Percentiles rank a stretch among this genome's conserved stretches.
phyloP scores from a whole-genome alignment of 1,140 invertebrate genomes.

The Plodia interpunctella region DNA sequence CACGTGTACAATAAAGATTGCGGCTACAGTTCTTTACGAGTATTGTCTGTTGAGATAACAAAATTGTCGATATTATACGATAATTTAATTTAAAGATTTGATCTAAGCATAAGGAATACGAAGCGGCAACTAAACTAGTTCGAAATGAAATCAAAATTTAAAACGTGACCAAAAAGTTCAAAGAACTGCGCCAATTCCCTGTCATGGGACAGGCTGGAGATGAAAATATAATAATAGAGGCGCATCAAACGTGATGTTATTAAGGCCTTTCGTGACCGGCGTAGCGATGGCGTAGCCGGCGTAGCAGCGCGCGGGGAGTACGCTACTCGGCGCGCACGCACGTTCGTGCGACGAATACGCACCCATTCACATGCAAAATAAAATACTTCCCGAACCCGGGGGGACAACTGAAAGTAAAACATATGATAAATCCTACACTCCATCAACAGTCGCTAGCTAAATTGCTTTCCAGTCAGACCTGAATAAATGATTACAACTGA shows the following conservation, averaged over 20 bases:
- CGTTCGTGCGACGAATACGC: slow-evolving; percentile 41
- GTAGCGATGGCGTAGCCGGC: slow-evolving; percentile 37
- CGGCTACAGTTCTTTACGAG: too few species aligned
- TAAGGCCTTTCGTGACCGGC: slow-evolving; percentile 67
- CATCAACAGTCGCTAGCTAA: not conserved
- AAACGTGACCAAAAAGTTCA: slow-evolving; percentile 46
- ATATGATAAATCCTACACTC: slow-evolving; percentile 24
- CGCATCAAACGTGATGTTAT: slow-evolving; percentile 76
- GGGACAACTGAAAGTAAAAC: slow-evolving; percentile 33
- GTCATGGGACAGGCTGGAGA: slow-evolving; percentile 65
- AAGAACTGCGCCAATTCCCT: slow-evolving; percentile 49
- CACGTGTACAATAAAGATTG: too few species aligned
- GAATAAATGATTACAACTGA: not conserved
- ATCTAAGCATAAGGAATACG: too few species aligned
- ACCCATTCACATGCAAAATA: slow-evolving; percentile 65
- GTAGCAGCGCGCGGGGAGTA: slow-evolving; percentile 8
- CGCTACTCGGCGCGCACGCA: slow-evolving; percentile 56
- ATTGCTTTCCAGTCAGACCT: not conserved
- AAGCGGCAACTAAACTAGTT: too few species aligned
- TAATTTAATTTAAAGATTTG: too few species aligned
- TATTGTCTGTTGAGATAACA: too few species aligned
- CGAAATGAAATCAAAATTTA: slow-evolving; percentile 15
- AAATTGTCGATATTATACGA: too few species aligned
- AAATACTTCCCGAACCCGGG: slow-evolving; percentile 44
- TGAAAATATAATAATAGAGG: slow-evolving; percentile 77